Evolutionary conservation across 2,888 invertebrate genomes (phyloP).

Genomic region (Mythimna lalbum): DNA sequence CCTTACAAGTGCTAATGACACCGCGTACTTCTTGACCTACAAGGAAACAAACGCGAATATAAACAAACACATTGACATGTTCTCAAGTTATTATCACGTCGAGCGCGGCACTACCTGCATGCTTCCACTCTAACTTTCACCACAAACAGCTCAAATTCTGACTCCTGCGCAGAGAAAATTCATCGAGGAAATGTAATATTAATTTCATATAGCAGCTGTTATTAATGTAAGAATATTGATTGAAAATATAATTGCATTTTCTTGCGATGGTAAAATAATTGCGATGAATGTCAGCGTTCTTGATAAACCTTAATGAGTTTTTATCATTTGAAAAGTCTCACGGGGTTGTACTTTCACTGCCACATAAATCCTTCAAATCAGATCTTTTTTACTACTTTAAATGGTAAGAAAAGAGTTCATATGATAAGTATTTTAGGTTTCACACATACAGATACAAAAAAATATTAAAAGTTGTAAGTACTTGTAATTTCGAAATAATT

Average conservation of each 20-base stretch:
- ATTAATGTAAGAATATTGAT: neutral
- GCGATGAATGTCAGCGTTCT: neutral
- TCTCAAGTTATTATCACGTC: conserved; percentile 30
- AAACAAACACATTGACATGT: conserved; percentile 20
- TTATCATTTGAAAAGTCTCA: neutral
- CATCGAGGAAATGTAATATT: conserved; percentile 26
- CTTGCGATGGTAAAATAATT: neutral
- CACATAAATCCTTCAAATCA: neutral
- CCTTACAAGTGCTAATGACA: conserved; percentile 11
- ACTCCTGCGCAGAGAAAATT: conserved; percentile 36
- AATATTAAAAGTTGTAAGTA: no score
- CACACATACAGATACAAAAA: neutral
- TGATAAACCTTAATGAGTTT: conserved; percentile 11
- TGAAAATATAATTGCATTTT: conserved; percentile 12
- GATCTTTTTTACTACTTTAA: neutral
- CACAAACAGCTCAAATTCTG: conserved; percentile 37
- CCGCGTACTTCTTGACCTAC: conserved; percentile 22
- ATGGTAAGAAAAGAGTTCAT: neutral
- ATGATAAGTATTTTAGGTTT: neutral
- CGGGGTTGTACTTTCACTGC: conserved; percentile 2
- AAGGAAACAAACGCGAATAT: conserved; percentile 34
- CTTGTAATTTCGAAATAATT: no score
- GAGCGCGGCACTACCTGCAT: conserved; percentile 25
- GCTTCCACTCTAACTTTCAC: conserved; percentile 60
- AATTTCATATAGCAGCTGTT: neutral